A percentile compares a stretch with the other conserved stretches of the same genome.
Evolutionary conservation across 2,797 vertebrate species (phyloP).

Genomic region (Notolepis coatsorum): DNA sequence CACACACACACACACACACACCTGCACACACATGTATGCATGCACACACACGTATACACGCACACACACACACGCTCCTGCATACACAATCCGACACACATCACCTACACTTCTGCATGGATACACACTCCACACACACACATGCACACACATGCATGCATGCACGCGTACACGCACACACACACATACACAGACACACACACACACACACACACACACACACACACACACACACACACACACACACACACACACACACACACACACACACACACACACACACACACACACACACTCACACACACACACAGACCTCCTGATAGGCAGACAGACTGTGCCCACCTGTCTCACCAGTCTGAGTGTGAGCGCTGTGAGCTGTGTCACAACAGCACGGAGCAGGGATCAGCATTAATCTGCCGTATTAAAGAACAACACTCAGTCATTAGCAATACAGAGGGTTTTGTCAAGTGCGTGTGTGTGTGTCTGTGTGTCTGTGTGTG

Average conservation of each 20-base stretch:
- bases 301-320: neutral
- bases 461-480: neutral
- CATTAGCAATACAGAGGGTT: conserved; percentile 8
- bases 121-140: neutral
- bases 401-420: conserved; percentile 23
- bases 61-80: neutral
- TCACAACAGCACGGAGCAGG: conserved; percentile 16
- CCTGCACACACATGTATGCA: neutral
- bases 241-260: neutral
- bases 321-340: conserved; percentile 9
- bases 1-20: neutral
- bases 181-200: neutral
- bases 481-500: neutral
- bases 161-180: neutral
- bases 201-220: neutral
- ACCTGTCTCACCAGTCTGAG: conserved; percentile 33
- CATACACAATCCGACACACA: too few species aligned
- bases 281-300: conserved; percentile 6
- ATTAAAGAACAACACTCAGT: conserved; percentile 21
- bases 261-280: conserved; percentile 4
- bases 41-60: neutral
- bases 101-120: too few species aligned
- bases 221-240: conserved; percentile 2
- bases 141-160: neutral
- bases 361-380: conserved; percentile 14